A percentile compares a stretch with the other conserved stretches of the same genome.
These are phyloP conservation scores for Drosophila baimaii DNA, from an alignment of 1,140 invertebrate genomes.

Conservation along the genomic window DNA sequence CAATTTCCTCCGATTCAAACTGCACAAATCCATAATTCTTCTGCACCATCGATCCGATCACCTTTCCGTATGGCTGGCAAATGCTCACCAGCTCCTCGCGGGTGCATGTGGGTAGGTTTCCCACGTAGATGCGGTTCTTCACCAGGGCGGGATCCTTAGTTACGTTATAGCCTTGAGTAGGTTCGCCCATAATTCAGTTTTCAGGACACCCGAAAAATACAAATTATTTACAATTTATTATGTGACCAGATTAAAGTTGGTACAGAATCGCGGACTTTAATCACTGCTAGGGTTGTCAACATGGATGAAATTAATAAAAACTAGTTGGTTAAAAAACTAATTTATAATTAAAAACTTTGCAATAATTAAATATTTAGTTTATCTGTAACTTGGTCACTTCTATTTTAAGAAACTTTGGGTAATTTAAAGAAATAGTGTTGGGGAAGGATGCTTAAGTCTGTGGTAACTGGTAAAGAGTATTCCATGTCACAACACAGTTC, in stretches of 20 bases:
- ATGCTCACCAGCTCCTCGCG: conserved; percentile 89
- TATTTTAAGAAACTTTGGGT: no score
- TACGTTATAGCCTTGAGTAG: conserved; percentile 50
- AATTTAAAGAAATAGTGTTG: no score
- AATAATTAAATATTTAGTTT: no score
- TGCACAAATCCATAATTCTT: conserved; percentile 94
- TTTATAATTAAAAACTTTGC: no score
- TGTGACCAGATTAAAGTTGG: conserved; percentile 15
- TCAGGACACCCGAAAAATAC: not conserved
- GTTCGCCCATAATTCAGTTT: conserved; percentile 15
- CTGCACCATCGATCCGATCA: conserved; percentile 89
- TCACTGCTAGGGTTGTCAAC: not conserved
- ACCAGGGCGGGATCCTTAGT: conserved; percentile 87
- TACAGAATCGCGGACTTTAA: not conserved
- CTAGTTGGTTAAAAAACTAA: no score
- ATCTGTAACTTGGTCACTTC: no score
- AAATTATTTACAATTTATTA: not conserved
- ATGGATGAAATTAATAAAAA: no score
- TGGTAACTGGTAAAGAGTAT: no score
- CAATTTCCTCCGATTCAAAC: conserved; percentile 90
- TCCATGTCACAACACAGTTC: not conserved
- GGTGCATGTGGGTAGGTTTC: conserved; percentile 88
- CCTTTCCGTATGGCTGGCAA: conserved; percentile 90
- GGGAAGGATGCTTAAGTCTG: no score
- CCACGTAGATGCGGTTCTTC: conserved; percentile 90